These are phyloP conservation scores for Octonoba sinensis DNA, from an alignment of 2,888 invertebrate genomes.

Conservation along the genomic window DNA sequence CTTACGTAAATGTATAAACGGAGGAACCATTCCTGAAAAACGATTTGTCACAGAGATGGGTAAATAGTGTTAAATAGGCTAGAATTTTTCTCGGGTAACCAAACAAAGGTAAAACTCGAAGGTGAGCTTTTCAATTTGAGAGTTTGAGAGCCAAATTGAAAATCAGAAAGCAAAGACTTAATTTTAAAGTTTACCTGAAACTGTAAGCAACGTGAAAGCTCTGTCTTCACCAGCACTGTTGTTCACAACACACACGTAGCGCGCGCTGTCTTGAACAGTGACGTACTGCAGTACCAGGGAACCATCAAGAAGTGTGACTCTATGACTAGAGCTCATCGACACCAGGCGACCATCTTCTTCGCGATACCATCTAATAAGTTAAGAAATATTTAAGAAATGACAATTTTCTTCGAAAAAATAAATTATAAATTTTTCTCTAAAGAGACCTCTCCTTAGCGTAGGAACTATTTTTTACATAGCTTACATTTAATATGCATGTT, in stretches of 20 bases:
- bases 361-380: conserved; percentile 59
- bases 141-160: too few relatives aligned
- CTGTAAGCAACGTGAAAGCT: conserved; percentile 42
- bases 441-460: too few relatives aligned
- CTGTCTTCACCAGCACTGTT: conserved; percentile 62
- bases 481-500: too few relatives aligned
- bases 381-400: background rate
- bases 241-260: conserved; percentile 55
- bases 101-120: too few relatives aligned
- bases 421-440: background rate
- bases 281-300: conserved; percentile 51
- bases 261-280: conserved; percentile 45
- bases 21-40: too few relatives aligned
- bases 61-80: too few relatives aligned
- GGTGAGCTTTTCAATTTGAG: too few relatives aligned
- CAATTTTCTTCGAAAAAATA: background rate
- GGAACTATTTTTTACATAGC: too few relatives aligned
- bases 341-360: conserved; percentile 53
- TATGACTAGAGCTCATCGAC: conserved; percentile 23
- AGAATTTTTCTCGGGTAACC: too few relatives aligned
- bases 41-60: too few relatives aligned
- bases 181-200: conserved; percentile 60
- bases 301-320: conserved; percentile 45
- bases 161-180: too few relatives aligned
- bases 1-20: too few relatives aligned